phyloP scores from a whole-genome alignment of 2,113 vertebrate species.

The Hippoglossus stenolepis region DNA sequence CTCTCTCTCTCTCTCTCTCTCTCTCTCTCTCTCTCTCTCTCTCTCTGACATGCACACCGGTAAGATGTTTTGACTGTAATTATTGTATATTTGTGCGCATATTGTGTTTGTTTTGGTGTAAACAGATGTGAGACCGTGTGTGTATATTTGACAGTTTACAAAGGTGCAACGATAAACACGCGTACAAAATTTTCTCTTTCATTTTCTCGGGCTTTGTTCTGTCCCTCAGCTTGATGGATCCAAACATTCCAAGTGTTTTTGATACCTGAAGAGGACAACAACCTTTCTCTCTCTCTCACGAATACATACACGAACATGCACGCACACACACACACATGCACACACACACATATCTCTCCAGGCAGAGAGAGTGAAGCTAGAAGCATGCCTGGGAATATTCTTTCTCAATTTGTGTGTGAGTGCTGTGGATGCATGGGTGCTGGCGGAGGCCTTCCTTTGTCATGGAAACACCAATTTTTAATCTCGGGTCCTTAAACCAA shows the following conservation, averaged over 20 bases:
- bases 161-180: not conserved
- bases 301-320: constrained; percentile 3
- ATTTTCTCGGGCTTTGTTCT: constrained; percentile 13
- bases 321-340: constrained; percentile 31
- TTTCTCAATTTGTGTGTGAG: constrained; percentile 73
- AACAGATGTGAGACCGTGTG: not conserved
- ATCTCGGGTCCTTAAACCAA: constrained; percentile 64
- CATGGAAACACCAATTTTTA: constrained; percentile 81
- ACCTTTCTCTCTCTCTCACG: not conserved
- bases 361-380: constrained; percentile 54
- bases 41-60: not conserved
- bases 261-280: constrained; percentile 33
- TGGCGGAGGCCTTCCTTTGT: constrained; percentile 75
- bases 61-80: constrained; percentile 3
- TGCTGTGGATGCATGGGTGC: constrained; percentile 57
- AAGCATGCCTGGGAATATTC: constrained; percentile 79
- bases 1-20: constrained; percentile 4
- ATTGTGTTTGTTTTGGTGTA: not conserved
- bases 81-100: not conserved
- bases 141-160: constrained; percentile 15
- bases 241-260: constrained; percentile 43
- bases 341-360: constrained; percentile 44
- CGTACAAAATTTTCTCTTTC: not conserved
- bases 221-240: constrained; percentile 33
- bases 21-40: constrained; percentile 6